Evolutionary conservation across 2,113 vertebrate genomes (phyloP).

Genomic region (Isichthys henryi): DNA sequence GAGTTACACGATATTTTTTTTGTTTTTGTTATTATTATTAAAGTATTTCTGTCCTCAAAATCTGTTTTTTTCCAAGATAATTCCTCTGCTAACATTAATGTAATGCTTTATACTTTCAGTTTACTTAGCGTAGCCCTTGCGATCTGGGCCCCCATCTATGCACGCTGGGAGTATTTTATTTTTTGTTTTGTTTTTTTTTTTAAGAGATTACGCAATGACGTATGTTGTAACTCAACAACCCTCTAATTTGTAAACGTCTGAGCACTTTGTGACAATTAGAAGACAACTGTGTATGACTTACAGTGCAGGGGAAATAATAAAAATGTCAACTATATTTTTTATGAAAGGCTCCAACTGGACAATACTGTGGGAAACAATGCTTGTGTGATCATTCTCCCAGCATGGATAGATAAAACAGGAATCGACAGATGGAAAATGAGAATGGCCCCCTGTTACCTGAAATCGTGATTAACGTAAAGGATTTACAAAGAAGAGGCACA

Average conservation of each 20-base stretch:
- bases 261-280: background rate
- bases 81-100: slow-evolving; percentile 19
- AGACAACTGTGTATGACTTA: background rate
- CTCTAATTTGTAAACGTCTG: slow-evolving; percentile 5
- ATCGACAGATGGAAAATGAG: background rate
- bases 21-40: slow-evolving; percentile 41
- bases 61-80: slow-evolving; percentile 46
- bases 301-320: background rate
- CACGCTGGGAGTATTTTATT: background rate
- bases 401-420: background rate
- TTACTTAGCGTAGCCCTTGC: background rate
- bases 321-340: background rate
- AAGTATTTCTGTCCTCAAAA: slow-evolving; percentile 39
- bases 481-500: background rate
- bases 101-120: background rate
- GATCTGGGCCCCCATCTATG: background rate
- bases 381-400: background rate
- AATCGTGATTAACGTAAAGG: background rate
- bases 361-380: background rate
- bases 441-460: background rate
- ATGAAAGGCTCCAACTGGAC: background rate
- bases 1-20: slow-evolving; percentile 40
- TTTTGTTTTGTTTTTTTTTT: background rate
- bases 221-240: background rate
- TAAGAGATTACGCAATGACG: background rate